A percentile compares a stretch with the other conserved stretches of the same genome.
phyloP scores from a whole-genome alignment of 2,113 vertebrate species.

The Gambusia affinis region DNA sequence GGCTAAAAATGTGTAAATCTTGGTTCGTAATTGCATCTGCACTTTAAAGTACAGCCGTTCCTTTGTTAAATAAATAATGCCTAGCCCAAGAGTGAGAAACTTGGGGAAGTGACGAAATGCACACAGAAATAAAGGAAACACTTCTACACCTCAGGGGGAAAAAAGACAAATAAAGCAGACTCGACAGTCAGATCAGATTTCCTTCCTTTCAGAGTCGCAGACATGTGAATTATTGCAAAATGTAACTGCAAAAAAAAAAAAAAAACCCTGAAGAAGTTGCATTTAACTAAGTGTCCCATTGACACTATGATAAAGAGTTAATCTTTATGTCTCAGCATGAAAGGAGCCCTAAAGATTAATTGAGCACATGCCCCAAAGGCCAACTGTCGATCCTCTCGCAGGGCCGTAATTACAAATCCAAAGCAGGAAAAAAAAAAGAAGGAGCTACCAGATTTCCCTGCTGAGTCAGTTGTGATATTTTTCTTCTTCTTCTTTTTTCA shows the following conservation, averaged over 20 bases:
- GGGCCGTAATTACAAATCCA: conserved; percentile 25
- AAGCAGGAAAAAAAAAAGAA: conserved; percentile 30
- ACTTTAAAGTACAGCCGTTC: neutral
- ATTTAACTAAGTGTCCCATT: conserved; percentile 23
- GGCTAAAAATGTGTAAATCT: neutral
- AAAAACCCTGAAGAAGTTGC: neutral
- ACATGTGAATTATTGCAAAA: neutral
- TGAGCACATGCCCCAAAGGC: conserved; percentile 38
- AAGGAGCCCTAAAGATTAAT: conserved; percentile 22
- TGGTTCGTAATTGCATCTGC: neutral
- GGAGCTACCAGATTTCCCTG: conserved; percentile 43
- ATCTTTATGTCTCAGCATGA: conserved; percentile 34
- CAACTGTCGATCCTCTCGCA: conserved; percentile 19
- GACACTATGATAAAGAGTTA: conserved; percentile 28
- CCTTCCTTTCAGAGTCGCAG: neutral
- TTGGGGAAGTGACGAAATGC: conserved; percentile 2
- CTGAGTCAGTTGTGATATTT: conserved; percentile 61
- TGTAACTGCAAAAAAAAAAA: conserved; percentile 12
- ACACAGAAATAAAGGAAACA: conserved; percentile 14
- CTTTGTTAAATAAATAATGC: conserved; percentile 5
- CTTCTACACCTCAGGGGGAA: conserved; percentile 1
- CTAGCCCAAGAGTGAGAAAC: neutral
- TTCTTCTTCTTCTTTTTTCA: neutral
- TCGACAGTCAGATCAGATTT: conserved; percentile 20
- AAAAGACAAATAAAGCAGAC: conserved; percentile 6